Percentiles rank a stretch among this genome's conserved stretches.
Conservation (phyloP, 2,888 invertebrate genomes). For the Matsumyia berberina region DNA sequence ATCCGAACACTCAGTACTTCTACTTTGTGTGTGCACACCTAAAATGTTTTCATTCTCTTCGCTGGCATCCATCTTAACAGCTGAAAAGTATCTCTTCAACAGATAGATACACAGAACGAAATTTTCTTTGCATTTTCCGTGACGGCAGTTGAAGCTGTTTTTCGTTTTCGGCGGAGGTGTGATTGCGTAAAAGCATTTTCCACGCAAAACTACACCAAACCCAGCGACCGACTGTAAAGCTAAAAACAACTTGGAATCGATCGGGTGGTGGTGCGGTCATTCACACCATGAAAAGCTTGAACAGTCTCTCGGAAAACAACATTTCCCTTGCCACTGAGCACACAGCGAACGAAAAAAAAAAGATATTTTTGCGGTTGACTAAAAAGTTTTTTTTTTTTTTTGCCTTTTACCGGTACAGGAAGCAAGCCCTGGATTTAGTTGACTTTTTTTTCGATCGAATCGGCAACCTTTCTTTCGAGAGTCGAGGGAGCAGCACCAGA, state of each 20-base stretch:
- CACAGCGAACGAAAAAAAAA: conserved; percentile 11
- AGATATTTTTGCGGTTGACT: conserved; percentile 17
- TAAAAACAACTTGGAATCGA: conserved; percentile 69
- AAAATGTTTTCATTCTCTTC: conserved; percentile 39
- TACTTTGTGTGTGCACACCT: conserved; percentile 44
- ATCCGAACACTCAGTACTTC: conserved; percentile 45
- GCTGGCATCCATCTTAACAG: conserved; percentile 24
- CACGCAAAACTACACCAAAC: conserved; percentile 35
- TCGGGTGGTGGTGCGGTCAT: conserved; percentile 63
- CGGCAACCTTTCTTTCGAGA: too few species aligned
- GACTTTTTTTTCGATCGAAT: conserved; percentile 4
- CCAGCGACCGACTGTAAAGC: conserved; percentile 31
- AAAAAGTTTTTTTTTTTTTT: conserved; percentile 11
- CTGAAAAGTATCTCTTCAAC: conserved; percentile 3
- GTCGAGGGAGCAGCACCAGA: neutral
- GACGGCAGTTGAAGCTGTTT: conserved; percentile 17
- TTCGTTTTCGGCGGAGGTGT: conserved; percentile 49
- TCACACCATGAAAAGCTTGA: conserved; percentile 68
- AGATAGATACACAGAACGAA: neutral
- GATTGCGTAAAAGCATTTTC: conserved; percentile 70
- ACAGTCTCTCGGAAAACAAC: conserved; percentile 34
- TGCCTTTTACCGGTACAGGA: conserved; percentile 14
- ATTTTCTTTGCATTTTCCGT: conserved; percentile 43
- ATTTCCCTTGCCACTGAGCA: conserved; percentile 20
- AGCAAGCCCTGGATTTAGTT: neutral